Percentiles rank a stretch among this genome's conserved stretches.
Evolutionary conservation across 1,140 invertebrate genomes (phyloP).

Genomic region (Drepana arcuata): DNA sequence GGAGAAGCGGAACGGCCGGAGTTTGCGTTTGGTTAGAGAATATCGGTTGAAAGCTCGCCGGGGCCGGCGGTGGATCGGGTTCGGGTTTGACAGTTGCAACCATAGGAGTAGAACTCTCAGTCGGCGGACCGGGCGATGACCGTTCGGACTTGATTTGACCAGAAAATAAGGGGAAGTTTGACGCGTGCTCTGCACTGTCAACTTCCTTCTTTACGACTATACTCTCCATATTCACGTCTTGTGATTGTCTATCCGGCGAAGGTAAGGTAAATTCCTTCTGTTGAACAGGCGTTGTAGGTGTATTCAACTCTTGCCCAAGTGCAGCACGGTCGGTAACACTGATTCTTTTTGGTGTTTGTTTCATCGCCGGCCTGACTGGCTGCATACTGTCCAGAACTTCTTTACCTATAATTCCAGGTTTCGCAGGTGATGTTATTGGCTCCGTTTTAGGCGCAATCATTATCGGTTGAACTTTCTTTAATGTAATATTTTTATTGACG

Average conservation of each 20-base stretch:
- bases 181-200: constrained; percentile 13
- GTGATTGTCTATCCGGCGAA: constrained; percentile 26
- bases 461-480: constrained; percentile 31
- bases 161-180: constrained; percentile 35
- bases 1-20: constrained; percentile 24
- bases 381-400: constrained; percentile 6
- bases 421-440: constrained; percentile 3
- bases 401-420: constrained; percentile 2
- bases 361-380: constrained; percentile 37
- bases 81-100: constrained; percentile 47
- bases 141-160: constrained; percentile 51
- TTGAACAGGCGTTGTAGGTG: too few relatives aligned
- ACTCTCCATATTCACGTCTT: constrained; percentile 25
- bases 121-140: constrained; percentile 31
- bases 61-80: constrained; percentile 18
- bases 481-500: constrained; percentile 3
- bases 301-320: too few relatives aligned
- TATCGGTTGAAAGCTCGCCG: constrained; percentile 6
- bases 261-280: constrained; percentile 6
- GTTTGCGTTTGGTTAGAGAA: constrained; percentile 12
- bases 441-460: constrained; percentile 20
- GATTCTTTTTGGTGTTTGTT: constrained; percentile 59
- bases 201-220: constrained; percentile 55
- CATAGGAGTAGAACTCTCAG: constrained; percentile 33
- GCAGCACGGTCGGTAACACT: too few relatives aligned